Percentiles rank a stretch among this genome's conserved stretches.
phyloP scores from a whole-genome alignment of 2,888 invertebrate species.

The Cheilosia vernalis region DNA sequence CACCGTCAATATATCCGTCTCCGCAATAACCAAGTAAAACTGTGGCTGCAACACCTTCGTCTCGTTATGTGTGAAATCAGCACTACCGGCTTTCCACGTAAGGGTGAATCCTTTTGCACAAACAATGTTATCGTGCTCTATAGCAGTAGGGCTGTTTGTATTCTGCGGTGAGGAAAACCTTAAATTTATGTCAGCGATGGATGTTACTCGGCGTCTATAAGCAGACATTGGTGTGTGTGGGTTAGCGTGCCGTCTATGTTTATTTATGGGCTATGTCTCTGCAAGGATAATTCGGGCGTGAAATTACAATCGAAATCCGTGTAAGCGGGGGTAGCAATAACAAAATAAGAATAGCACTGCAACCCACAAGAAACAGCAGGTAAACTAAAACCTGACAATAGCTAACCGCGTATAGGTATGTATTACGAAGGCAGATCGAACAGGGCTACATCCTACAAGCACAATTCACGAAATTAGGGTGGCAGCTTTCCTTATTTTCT shows the following conservation, averaged over 20 bases:
- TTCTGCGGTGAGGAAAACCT: constrained; percentile 10
- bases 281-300: constrained; percentile 83
- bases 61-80: constrained; percentile 53
- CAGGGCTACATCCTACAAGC: constrained; percentile 40
- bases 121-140: constrained; percentile 64
- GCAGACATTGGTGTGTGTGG: constrained; percentile 1
- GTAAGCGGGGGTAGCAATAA: constrained; percentile 44
- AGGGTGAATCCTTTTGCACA: constrained; percentile 58
- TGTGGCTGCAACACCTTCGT: constrained; percentile 54
- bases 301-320: constrained; percentile 82
- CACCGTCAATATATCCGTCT: constrained; percentile 12
- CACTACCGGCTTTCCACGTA: constrained; percentile 1
- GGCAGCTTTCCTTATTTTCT: constrained; percentile 28
- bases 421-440: background rate
- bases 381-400: constrained; percentile 47
- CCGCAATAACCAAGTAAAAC: constrained; percentile 20
- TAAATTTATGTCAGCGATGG: constrained; percentile 63
- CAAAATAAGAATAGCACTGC: constrained; percentile 25
- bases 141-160: constrained; percentile 24
- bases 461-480: constrained; percentile 49
- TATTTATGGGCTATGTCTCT: constrained; percentile 79
- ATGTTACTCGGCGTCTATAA: constrained; percentile 6
- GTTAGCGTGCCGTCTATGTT: constrained; percentile 56
- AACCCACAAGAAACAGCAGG: constrained; percentile 51
- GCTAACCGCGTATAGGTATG: background rate